Evolutionary conservation across 1,140 invertebrate species (phyloP).

Genomic region (Eciton burchellii): DNA sequence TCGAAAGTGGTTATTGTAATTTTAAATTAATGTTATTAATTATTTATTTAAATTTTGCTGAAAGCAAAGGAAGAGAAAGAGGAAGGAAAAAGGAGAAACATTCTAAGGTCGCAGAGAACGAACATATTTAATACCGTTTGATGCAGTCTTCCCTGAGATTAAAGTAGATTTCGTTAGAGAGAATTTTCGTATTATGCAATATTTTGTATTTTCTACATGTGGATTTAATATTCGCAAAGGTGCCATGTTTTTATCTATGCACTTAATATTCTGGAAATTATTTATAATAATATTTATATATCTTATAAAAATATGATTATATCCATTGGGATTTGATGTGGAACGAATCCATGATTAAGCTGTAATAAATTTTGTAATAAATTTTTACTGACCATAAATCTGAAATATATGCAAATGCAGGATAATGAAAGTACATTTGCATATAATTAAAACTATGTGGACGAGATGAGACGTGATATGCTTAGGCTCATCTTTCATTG

Average conservation of each 20-base stretch:
- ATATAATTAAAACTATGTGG: conserved; percentile 10
- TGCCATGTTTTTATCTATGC: conserved; percentile 22
- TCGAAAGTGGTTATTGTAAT: background rate
- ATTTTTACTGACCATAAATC: conserved; percentile 25
- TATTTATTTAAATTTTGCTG: conserved; percentile 15
- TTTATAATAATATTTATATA: conserved; percentile 3
- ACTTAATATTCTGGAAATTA: background rate
- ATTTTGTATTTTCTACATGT: conserved; percentile 5
- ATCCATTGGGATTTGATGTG: background rate
- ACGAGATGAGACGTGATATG: conserved; percentile 7
- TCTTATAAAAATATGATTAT: background rate
- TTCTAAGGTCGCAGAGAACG: background rate
- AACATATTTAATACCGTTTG: conserved; percentile 18
- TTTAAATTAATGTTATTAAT: conserved; percentile 22
- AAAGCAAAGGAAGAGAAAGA: too few relatives aligned
- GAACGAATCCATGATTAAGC: background rate
- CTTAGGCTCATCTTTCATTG: conserved; percentile 29
- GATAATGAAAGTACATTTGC: conserved; percentile 49
- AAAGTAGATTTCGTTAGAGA: conserved; percentile 9
- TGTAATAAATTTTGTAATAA: conserved; percentile 13
- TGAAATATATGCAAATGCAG: conserved; percentile 12
- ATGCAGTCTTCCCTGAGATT: conserved; percentile 37
- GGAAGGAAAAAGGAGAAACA: too few relatives aligned
- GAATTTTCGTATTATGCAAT: conserved; percentile 4
- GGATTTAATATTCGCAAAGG: conserved; percentile 20